phyloP scores from a whole-genome alignment of 2,113 vertebrate genomes.

The Polypterus bichir region DNA sequence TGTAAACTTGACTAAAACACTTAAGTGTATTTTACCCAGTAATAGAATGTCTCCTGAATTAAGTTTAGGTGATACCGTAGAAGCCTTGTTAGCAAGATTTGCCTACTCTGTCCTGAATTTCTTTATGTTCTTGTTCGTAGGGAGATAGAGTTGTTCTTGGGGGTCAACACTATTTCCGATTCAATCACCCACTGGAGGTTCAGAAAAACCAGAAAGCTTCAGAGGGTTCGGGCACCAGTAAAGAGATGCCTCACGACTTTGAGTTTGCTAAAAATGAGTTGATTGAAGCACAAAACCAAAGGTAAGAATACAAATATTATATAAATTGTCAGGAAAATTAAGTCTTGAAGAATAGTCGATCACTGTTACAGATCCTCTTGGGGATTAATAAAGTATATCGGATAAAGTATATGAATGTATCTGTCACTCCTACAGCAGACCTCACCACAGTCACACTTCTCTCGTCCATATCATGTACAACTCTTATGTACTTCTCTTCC shows the following conservation, averaged over 20 bases:
- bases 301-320: neutral
- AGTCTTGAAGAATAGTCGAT: too few relatives aligned
- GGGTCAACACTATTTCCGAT: slow-evolving; percentile 20
- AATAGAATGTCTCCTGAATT: too few relatives aligned
- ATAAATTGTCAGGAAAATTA: too few relatives aligned
- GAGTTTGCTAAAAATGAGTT: slow-evolving; percentile 25
- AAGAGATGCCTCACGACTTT: slow-evolving; percentile 16
- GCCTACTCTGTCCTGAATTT: neutral
- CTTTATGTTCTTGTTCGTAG: slow-evolving; percentile 1
- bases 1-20: too few relatives aligned
- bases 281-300: slow-evolving; percentile 15
- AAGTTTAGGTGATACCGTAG: neutral
- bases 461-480: too few relatives aligned
- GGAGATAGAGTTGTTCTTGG: slow-evolving; percentile 19
- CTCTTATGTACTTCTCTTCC: too few relatives aligned
- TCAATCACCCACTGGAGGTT: slow-evolving; percentile 17
- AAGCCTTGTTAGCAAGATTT: neutral
- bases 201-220: slow-evolving; percentile 8
- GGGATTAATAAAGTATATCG: too few relatives aligned
- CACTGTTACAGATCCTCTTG: too few relatives aligned
- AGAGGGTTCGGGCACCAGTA: neutral
- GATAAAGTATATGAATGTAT: too few relatives aligned
- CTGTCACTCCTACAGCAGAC: too few relatives aligned
- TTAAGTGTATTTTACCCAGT: too few relatives aligned
- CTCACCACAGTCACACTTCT: too few relatives aligned